Evolutionary conservation across 2,113 vertebrate species (phyloP), one percentile per base, ranked within the genome.

Genomic region (Gracilinanus agilis): DNA sequence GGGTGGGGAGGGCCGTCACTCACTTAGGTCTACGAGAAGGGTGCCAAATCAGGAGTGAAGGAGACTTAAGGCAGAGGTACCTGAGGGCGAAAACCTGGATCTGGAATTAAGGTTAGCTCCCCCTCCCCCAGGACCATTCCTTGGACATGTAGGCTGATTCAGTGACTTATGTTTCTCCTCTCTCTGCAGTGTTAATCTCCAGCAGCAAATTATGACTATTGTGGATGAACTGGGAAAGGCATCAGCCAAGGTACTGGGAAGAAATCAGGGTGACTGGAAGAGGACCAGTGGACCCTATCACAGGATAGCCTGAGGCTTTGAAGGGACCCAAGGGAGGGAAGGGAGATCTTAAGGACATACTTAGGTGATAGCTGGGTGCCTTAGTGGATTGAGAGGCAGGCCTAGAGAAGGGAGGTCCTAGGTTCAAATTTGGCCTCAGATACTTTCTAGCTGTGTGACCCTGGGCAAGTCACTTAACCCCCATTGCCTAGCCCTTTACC

Each of bases 161-260:
- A 55, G 49, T 83, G 90, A 75, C n/a, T 90, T 54, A 53, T 90
- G 25, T 94, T 44, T 94, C 16, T 11, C 91, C n/a, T 93, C 40
- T 94, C 25, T 92, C 40, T 58, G 5, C 94, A 98, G 98, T 53
- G 95, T 95, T 89, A 98, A 98, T 34, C 95, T 98, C 49, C 97
- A 98, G 95, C 96, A 98, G 94, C 98, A 98, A 95, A 97, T 98
- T 40, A 98, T 97, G 97, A 97, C 88, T 13, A 96, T 98, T 92
- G 92, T 98, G 54, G 98, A 98, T 89, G 98, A 98, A 90, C 96
- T 98, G 97, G 98, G 98, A 89, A 98, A 98, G 96, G 98, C 98
- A 29, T 98, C 98, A 40, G 98, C 98, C 58, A 98, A 98, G 98
- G 98, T 98, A 98, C 0, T 34, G 25, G 61, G 89, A 44, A 92